A percentile compares a stretch with the other conserved stretches of the same genome.
These are phyloP conservation scores for Synaphobranchus kaupii DNA, from an alignment of 2,797 vertebrate species.

Conservation along the genomic window DNA sequence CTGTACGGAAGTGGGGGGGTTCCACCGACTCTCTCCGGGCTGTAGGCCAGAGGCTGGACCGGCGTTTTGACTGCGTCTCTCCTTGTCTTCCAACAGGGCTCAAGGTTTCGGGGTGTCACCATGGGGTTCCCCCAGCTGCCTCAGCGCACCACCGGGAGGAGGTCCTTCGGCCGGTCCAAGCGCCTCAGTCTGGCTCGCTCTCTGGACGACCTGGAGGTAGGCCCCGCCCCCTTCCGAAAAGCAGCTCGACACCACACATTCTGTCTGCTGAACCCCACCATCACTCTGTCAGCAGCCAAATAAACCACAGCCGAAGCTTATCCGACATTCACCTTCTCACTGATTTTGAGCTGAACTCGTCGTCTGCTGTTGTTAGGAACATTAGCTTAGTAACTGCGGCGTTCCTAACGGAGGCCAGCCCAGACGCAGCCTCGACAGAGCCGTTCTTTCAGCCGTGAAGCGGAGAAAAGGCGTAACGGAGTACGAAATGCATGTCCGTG, in stretches of 20 bases:
- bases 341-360: neutral
- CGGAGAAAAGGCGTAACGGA: neutral
- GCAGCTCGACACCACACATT: neutral
- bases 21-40: too few relatives aligned
- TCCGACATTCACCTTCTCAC: neutral
- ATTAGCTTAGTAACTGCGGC: neutral
- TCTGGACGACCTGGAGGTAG: conserved; percentile 94
- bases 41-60: too few relatives aligned
- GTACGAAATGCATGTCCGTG: neutral
- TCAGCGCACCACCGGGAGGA: conserved; percentile 80
- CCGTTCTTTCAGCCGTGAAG: neutral
- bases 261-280: neutral
- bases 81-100: conserved; percentile 59
- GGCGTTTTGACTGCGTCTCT: conserved; percentile 23
- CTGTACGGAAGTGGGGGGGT: too few relatives aligned
- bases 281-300: neutral
- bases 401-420: neutral
- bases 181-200: conserved; percentile 91
- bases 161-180: conserved; percentile 88
- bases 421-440: neutral
- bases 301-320: neutral
- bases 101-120: conserved; percentile 78
- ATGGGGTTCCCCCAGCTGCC: conserved; percentile 78
- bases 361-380: too few relatives aligned
- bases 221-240: neutral